Evolutionary conservation across 30 jellyfish, hydroid and myxozoan species (phyloP), one percentile per base, ranked within the genome.

Genomic region (Aurelia aurita complex sp. Pacific): DNA sequence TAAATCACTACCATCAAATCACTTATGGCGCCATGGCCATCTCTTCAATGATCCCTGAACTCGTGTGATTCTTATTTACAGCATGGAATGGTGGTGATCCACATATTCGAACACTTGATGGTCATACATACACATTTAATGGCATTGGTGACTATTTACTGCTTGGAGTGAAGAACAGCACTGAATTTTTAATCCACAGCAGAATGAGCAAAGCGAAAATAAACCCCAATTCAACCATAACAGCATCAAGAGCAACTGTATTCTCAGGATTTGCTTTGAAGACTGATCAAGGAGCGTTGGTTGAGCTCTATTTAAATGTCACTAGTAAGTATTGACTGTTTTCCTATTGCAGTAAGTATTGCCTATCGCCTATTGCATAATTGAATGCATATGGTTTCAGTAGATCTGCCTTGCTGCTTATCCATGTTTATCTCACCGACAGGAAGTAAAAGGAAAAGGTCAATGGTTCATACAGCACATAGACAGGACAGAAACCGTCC

Each of bases 41-140:
- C 12, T 46, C 8, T 9, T 14, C 57, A 46, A 46, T 46, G 57
- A 9, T 46, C 57, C 57, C 57, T 46, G 8, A 46, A 46, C 57
- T 46, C 57, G 6, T 46, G 14, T 5, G 1, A 46, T 46, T 46
- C 2, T 46, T 7, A 7, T 46, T 46, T 80, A 10, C 66, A 88
- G 97, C 78, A 7, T 80, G 82, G 85, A 43, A 81, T 5, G 82
- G 82, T 57, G 97, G 97, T 54, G 97, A 88, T 64, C 97, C 97
- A 16, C 97, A 88, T 54, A 64, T 88, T 8, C 64, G 34, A 60
- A 79, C 97, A 5, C 88, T 88, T n/a, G 97, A 88, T 88, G 97
- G 97, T 7, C 64, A 35, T 7, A 71, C 80, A 51, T 88, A 79
- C 73, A 88, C 97, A 10, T 88, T 88, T 86, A 88, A 88, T 53